These are phyloP conservation scores for Spea hammondii DNA, from an alignment of 2,797 vertebrate genomes.

Conservation along the genomic window DNA sequence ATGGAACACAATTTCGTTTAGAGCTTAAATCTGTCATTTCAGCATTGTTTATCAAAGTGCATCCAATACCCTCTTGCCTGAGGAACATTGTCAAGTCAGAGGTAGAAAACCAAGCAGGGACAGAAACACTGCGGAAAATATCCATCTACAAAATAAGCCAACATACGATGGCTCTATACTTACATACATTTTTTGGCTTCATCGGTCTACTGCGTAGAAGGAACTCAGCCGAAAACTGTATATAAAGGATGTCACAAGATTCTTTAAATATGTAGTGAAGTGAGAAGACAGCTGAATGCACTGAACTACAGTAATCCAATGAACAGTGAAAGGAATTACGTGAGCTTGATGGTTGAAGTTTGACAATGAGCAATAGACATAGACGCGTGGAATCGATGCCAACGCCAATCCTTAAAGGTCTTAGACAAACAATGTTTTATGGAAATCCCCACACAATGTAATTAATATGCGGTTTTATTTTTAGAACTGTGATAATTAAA, in stretches of 20 bases:
- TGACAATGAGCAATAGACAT: no score
- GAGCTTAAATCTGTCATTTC: conserved; percentile 70
- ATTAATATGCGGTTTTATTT: no score
- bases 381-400: no score
- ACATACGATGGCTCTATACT: conserved; percentile 49
- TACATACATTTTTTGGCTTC: conserved; percentile 57
- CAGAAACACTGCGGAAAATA: conserved; percentile 55
- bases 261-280: conserved; percentile 52
- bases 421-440: no score
- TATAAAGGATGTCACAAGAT: conserved; percentile 43
- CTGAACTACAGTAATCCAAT: neutral
- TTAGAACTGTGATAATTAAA: no score
- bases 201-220: conserved; percentile 51
- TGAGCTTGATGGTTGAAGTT: no score
- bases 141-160: conserved; percentile 55
- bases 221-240: conserved; percentile 58
- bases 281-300: neutral
- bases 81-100: conserved; percentile 61
- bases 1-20: conserved; percentile 72
- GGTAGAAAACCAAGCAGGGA: conserved; percentile 61
- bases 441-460: no score
- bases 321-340: neutral
- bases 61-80: conserved; percentile 53
- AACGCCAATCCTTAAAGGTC: no score
- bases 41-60: conserved; percentile 70